phyloP scores from a whole-genome alignment of 2,888 invertebrate species.

The Cerastis rubricosa region DNA sequence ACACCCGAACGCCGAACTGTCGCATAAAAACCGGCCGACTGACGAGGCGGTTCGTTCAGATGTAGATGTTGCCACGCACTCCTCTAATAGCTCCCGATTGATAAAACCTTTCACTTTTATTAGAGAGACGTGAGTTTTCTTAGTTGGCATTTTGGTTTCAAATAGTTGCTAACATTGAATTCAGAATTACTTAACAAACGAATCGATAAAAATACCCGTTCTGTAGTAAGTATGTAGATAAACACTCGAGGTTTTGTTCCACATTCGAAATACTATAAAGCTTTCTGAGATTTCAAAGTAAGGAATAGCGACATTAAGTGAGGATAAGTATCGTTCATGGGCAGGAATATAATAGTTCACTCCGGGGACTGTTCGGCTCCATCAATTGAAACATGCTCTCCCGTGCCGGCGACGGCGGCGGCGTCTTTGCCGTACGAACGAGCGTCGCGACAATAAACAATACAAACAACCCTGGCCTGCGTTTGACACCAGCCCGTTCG shows the following conservation, averaged over 20 bases:
- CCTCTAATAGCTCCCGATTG: constrained; percentile 10
- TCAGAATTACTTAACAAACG: not conserved
- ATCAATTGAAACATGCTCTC: constrained; percentile 87
- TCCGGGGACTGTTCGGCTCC: constrained; percentile 77
- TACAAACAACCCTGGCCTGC: constrained; percentile 90
- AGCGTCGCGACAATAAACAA: constrained; percentile 90
- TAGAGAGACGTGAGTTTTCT: not conserved
- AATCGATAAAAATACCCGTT: not conserved
- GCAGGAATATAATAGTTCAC: constrained; percentile 81
- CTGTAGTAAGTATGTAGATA: not conserved
- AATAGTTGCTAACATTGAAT: not conserved
- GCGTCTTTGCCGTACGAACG: constrained; percentile 87
- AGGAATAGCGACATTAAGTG: constrained; percentile 77
- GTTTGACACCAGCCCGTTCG: constrained; percentile 90
- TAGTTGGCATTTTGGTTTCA: not conserved
- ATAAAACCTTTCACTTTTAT: constrained; percentile 18
- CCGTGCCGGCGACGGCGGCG: constrained; percentile 76
- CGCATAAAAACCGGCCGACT: constrained; percentile 74
- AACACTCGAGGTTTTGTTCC: constrained; percentile 61
- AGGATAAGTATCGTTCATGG: constrained; percentile 79
- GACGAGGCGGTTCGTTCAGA: constrained; percentile 73
- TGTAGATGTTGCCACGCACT: constrained; percentile 54
- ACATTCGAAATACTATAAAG: constrained; percentile 63
- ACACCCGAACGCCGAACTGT: constrained; percentile 78
- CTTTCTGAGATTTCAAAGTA: constrained; percentile 67